Conservation (phyloP, 2,113 vertebrate genomes). For the Rhegmatorhina hoffmannsi region DNA sequence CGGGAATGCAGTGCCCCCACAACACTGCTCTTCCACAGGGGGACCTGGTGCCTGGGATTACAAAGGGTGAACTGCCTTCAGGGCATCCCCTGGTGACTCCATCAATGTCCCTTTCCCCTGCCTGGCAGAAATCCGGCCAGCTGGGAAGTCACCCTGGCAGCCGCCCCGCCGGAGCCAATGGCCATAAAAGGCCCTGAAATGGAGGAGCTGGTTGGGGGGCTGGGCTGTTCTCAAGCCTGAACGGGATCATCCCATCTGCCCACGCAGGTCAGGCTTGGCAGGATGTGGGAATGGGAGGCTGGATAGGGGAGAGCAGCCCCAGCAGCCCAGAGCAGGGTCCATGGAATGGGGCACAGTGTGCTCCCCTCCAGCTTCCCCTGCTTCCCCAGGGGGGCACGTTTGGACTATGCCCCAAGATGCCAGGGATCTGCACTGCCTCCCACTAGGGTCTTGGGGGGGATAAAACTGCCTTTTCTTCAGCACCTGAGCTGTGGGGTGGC, state of each 20-base stretch:
- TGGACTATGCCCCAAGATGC: rapidly evolving
- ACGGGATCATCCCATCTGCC: not conserved
- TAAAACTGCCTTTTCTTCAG: constrained; percentile 30
- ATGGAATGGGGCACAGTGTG: not conserved
- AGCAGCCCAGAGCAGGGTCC: rapidly evolving
- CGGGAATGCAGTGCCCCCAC: not conserved
- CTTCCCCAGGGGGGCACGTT: not conserved
- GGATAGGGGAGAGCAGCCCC: not conserved
- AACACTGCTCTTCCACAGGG: not conserved
- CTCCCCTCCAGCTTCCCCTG: not conserved
- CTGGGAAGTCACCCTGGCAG: not conserved
- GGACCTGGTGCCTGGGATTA: not conserved
- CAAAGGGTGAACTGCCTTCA: rapidly evolving
- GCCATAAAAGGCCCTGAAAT: constrained; percentile 66
- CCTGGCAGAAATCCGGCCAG: not conserved
- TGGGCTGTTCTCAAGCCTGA: not conserved
- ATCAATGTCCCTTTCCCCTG: not conserved
- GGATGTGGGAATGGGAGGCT: not conserved
- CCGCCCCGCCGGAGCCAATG: not conserved
- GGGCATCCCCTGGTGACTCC: not conserved
- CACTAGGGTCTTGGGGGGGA: not conserved
- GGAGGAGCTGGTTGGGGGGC: not conserved
- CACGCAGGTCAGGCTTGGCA: not conserved
- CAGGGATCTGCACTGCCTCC: not conserved
- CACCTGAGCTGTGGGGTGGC: constrained; percentile 1